A percentile compares a stretch with the other conserved stretches of the same genome.
Evolutionary conservation across 2,113 vertebrate species (phyloP).

Genomic region (Lates calcarifer): DNA sequence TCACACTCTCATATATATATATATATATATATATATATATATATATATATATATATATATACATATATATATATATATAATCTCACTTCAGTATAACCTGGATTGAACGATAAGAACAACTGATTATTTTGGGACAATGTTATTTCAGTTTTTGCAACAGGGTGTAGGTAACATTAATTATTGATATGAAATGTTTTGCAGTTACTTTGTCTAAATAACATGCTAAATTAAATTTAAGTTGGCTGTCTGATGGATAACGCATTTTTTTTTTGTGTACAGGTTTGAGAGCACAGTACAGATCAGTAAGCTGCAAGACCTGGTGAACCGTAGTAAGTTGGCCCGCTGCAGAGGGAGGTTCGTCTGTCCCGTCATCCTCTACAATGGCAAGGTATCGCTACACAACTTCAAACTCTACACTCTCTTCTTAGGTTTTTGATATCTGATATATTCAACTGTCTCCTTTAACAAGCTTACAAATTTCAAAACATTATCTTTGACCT

Average conservation of each 20-base stretch:
- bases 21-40: too few species aligned
- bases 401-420: not conserved
- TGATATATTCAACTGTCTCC: too few species aligned
- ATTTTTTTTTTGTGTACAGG: conserved; percentile 78
- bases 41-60: too few species aligned
- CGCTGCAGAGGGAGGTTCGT: conserved; percentile 96
- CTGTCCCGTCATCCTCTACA: conserved; percentile 98
- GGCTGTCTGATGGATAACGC: not conserved
- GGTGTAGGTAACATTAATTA: not conserved
- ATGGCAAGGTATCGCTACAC: conserved; percentile 90
- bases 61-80: too few species aligned
- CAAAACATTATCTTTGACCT: too few species aligned
- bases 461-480: too few species aligned
- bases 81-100: not conserved
- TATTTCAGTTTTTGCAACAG: not conserved
- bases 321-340: conserved; percentile 96
- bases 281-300: conserved; percentile 94
- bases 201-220: not conserved
- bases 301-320: conserved; percentile 93
- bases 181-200: not conserved
- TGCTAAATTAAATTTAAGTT: not conserved
- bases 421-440: not conserved
- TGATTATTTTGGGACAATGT: not conserved
- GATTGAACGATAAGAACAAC: not conserved
- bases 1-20: too few species aligned